These are phyloP conservation scores for Elaphurus davidianus DNA, from an alignment of 2,113 vertebrate genomes.

Conservation along the genomic window DNA sequence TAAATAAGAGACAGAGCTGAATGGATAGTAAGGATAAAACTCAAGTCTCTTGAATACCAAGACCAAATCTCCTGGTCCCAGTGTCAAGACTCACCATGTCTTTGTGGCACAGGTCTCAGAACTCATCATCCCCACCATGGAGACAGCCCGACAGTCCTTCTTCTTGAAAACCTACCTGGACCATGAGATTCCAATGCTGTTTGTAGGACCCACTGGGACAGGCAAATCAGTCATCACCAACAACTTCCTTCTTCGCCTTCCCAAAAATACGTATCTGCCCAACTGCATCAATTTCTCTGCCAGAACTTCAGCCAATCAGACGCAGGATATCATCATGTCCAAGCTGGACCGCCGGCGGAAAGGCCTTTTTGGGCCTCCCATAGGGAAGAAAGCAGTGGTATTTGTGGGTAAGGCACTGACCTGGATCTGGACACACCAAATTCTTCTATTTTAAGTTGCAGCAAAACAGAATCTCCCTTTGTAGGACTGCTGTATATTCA, in stretches of 20 bases:
- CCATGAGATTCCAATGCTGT: constrained; percentile 87
- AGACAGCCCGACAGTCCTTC: constrained; percentile 92
- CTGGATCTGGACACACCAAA: not conserved
- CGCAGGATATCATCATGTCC: constrained; percentile 94
- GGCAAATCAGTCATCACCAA: constrained; percentile 94
- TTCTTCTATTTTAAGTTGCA: not conserved
- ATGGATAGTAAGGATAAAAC: not conserved
- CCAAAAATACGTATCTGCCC: constrained; percentile 87
- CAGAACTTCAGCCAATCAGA: constrained; percentile 92
- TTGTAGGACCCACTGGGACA: constrained; percentile 96
- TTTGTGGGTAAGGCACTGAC: constrained; percentile 89
- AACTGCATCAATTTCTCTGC: constrained; percentile 94
- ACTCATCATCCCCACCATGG: constrained; percentile 92
- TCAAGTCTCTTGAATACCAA: not conserved
- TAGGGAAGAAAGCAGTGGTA: constrained; percentile 89
- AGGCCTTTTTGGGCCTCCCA: constrained; percentile 90
- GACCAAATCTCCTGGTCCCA: not conserved
- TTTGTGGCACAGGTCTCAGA: constrained; percentile 87
- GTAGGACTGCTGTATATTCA: not conserved
- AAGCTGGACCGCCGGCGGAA: constrained; percentile 92
- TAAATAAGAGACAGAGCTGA: not conserved
- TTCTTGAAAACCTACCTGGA: constrained; percentile 89
- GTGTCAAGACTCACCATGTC: not conserved
- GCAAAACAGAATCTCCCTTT: not conserved
- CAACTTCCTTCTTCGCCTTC: constrained; percentile 89